Evolutionary conservation across 1,140 invertebrate genomes (phyloP).

Genomic region (Heliconius hermathena): DNA sequence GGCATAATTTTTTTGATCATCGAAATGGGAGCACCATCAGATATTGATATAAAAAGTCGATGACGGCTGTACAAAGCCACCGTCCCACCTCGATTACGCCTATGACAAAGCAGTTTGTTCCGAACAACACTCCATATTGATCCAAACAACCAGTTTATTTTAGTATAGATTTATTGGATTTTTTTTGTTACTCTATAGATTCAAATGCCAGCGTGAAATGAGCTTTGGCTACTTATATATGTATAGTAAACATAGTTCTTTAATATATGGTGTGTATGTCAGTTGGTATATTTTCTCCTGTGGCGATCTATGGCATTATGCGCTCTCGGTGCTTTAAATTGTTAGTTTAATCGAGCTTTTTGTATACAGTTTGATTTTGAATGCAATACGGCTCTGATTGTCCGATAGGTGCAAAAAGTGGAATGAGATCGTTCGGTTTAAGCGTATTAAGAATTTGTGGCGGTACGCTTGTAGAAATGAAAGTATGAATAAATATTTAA

Average conservation of each 20-base stretch:
- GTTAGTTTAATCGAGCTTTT: slow-evolving; percentile 79
- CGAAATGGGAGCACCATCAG: slow-evolving; percentile 80
- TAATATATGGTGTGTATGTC: slow-evolving; percentile 43
- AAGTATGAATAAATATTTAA: not conserved
- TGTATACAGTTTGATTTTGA: slow-evolving; percentile 65
- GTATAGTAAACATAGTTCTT: slow-evolving; percentile 30
- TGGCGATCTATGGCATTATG: slow-evolving; percentile 75
- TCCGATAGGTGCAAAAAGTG: slow-evolving; percentile 41
- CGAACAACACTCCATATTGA: slow-evolving; percentile 79
- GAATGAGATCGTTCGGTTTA: slow-evolving; percentile 24
- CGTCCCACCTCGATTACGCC: slow-evolving; percentile 76
- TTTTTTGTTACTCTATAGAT: slow-evolving; percentile 54
- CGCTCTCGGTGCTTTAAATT: slow-evolving; percentile 65
- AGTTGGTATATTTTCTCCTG: slow-evolving; percentile 59
- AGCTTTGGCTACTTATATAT: slow-evolving; percentile 21
- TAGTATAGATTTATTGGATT: slow-evolving; percentile 76
- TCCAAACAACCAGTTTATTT: slow-evolving; percentile 78
- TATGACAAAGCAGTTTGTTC: slow-evolving; percentile 78
- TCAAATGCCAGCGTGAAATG: slow-evolving; percentile 45
- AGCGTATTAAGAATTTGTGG: slow-evolving; percentile 17
- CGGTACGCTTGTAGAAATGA: not conserved
- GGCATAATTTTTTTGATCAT: slow-evolving; percentile 65
- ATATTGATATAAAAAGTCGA: slow-evolving; percentile 76
- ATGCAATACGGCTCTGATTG: slow-evolving; percentile 56
- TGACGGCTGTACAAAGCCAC: slow-evolving; percentile 75